Evolutionary conservation across 2,113 vertebrate genomes (phyloP).

Genomic region (Pseudolaguvia tuberculata): DNA sequence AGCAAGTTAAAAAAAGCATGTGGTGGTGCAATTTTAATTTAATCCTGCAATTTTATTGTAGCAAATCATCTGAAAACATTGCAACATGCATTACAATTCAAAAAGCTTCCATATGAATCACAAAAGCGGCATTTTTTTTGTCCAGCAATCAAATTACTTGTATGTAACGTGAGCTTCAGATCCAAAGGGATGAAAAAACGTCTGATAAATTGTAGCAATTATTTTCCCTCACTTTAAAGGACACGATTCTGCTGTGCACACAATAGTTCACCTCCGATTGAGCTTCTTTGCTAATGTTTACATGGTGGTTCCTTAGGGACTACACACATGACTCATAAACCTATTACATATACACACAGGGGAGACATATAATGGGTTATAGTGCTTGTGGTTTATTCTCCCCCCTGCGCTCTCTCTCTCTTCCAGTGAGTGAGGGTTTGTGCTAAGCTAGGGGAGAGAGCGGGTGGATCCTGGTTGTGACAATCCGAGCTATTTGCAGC

Average conservation of each 20-base stretch:
- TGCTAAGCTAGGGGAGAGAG: too few relatives aligned
- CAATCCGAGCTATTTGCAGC: too few relatives aligned
- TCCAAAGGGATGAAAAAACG: background rate
- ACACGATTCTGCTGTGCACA: background rate
- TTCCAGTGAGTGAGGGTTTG: too few relatives aligned
- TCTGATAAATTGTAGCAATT: background rate
- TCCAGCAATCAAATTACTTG: background rate
- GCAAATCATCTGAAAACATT: too few relatives aligned
- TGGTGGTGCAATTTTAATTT: too few relatives aligned
- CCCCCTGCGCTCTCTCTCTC: background rate
- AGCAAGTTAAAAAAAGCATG: too few relatives aligned
- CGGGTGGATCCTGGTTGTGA: too few relatives aligned
- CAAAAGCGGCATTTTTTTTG: background rate
- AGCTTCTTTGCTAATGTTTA: conserved; percentile 28
- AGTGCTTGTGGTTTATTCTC: background rate
- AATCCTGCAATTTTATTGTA: too few relatives aligned
- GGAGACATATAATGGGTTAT: conserved; percentile 11
- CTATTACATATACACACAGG: conserved; percentile 24
- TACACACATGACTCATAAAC: conserved; percentile 29
- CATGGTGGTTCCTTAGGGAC: conserved; percentile 22
- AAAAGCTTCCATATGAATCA: too few relatives aligned
- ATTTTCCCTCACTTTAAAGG: background rate
- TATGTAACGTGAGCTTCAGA: background rate
- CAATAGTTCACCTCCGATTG: background rate
- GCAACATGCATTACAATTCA: too few relatives aligned